A percentile compares a stretch with the other conserved stretches of the same genome.
Conservation (phyloP, 2,113 vertebrate species). For the Acrocephalus arundinaceus region DNA sequence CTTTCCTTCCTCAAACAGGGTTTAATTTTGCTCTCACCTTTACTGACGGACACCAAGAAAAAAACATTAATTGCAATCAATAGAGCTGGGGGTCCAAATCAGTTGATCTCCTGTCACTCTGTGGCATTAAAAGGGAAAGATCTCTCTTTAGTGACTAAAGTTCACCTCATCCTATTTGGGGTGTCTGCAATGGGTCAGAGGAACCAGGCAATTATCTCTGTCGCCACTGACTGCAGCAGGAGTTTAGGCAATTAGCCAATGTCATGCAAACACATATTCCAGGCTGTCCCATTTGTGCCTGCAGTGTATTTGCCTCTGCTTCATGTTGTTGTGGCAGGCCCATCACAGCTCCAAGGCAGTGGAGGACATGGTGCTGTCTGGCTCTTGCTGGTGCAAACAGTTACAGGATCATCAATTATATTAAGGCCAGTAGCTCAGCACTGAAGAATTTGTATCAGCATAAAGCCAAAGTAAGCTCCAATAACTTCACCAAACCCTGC, state of each 20-base stretch:
- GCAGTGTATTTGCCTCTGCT: not conserved
- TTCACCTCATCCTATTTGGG: not conserved
- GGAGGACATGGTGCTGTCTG: not conserved
- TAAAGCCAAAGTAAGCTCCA: not conserved
- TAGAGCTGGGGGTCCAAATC: not conserved
- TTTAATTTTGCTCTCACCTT: not conserved
- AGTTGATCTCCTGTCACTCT: not conserved
- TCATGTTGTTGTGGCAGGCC: not conserved
- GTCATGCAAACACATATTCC: not conserved
- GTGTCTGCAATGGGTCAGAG: not conserved
- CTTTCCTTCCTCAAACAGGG: not conserved
- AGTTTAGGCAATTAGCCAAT: not conserved
- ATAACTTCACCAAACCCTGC: not conserved
- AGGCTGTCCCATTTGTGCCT: not conserved
- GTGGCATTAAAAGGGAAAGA: not conserved
- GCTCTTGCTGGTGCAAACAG: not conserved
- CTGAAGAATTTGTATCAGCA: not conserved
- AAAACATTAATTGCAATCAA: not conserved
- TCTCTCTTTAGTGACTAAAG: not conserved
- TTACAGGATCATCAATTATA: not conserved
- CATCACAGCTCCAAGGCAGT: not conserved
- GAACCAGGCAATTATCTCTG: rapidly evolving
- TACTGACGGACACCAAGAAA: not conserved
- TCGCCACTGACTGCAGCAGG: not conserved
- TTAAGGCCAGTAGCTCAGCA: not conserved